Base-by-base conservation (phyloP, 2,797 vertebrate species). In the Oreochromis mossambicus region DNA sequence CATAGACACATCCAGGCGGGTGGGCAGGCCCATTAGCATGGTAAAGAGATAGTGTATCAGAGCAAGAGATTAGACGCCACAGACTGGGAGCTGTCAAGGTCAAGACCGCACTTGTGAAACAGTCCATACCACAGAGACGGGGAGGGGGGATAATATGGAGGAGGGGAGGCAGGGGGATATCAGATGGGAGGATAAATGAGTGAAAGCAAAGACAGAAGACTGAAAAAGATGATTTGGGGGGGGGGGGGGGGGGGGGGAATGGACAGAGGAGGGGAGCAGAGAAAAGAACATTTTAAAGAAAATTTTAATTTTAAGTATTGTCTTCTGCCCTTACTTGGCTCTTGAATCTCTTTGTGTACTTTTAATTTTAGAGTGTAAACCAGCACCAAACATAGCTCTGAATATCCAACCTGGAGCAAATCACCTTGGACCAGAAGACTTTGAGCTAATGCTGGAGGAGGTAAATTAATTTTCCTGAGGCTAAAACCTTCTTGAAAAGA, bases 371-470 rank as follows among this genome's bases (percentile, higher is more conserved):
- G 94, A 88, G 51, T 10, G 75, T 86, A 89, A 94, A 91, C 56
- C 73, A 24, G 84, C 76, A 32, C 96, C 98, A 79, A 96, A 89
- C 78, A 93, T 99, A 80, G 91, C 97, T 90, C 93, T 99, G 90
- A 96, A 98, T 84, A 82, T 99, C 84, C 97, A 94, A 52, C 94
- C 97, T 77, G 97, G 95, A 61, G 96, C 96, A 66, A 97, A 96
- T 92, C 99, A 99, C 68, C 94, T 95, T 51, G 95, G 97, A 68
- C 96, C 97, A 52, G 95, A 95, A 17, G 94, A 96, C 38, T 97
- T 97, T 95, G 96, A 97, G 58, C 94, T 94, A 84, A 97, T 96
- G 73, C 82, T 98, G 82, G 93, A 96, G 26, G 97, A 98, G 98
- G 98, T 99, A 95, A 46, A 54, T 75, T 10, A 1, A 48, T 19